Evolutionary conservation across 2,888 invertebrate genomes (phyloP).

Genomic region (Drosophila putrida): DNA sequence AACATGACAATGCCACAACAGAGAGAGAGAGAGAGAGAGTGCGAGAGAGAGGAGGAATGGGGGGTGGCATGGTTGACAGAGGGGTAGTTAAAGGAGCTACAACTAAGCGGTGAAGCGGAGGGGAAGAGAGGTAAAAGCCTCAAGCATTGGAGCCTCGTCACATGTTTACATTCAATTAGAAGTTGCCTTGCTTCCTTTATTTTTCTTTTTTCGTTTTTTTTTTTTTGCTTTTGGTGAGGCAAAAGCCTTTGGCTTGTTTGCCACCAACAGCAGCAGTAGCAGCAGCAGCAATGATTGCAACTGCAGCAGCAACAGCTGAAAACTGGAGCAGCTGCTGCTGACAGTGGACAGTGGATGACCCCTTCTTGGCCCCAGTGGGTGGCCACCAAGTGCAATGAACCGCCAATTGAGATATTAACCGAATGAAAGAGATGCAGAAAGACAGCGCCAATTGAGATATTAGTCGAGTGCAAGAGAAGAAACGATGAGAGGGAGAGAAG

Average conservation of each 20-base stretch:
- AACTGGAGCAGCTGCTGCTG: constrained; percentile 53
- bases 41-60: background rate
- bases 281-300: constrained; percentile 7
- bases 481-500: background rate
- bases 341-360: constrained; percentile 2
- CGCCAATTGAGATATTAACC: constrained; percentile 77
- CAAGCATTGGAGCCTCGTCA: constrained; percentile 42
- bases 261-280: constrained; percentile 40
- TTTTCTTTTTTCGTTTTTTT: background rate
- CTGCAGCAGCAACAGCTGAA: constrained; percentile 40
- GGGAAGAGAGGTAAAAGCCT: background rate
- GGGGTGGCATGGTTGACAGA: background rate
- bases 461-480: background rate
- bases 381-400: constrained; percentile 69
- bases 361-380: constrained; percentile 47
- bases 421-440: background rate
- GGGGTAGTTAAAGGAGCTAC: background rate
- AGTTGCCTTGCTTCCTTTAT: constrained; percentile 39
- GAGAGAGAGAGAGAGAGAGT: background rate
- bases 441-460: constrained; percentile 2
- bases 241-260: constrained; percentile 57
- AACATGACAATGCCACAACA: constrained; percentile 37
- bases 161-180: constrained; percentile 80
- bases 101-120: background rate
- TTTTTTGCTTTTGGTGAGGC: constrained; percentile 14